These are phyloP conservation scores for Lumbricus terrestris DNA, from an alignment of 2,888 invertebrate species.

Conservation along the genomic window DNA sequence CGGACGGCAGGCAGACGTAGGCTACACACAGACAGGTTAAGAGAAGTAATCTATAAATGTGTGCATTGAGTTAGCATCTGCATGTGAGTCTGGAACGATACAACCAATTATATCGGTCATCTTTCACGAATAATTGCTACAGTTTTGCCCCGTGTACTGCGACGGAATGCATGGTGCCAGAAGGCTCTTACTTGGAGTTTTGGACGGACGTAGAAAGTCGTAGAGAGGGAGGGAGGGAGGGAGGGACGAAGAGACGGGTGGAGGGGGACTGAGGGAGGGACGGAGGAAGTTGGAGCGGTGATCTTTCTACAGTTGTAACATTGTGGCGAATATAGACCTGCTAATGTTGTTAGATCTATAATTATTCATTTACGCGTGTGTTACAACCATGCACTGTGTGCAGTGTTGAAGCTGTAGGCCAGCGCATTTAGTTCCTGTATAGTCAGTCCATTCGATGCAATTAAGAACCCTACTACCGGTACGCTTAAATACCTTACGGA, in stretches of 20 bases:
- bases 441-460: not conserved
- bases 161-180: not conserved
- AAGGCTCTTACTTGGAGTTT: not conserved
- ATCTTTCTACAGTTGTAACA: not conserved
- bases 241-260: not conserved
- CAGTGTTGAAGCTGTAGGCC: no score
- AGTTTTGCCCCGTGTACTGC: not conserved
- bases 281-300: not conserved
- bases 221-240: not conserved
- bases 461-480: not conserved
- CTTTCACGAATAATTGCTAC: not conserved
- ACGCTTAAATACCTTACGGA: no score
- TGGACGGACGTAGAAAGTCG: not conserved
- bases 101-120: not conserved
- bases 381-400: no score
- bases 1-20: not conserved
- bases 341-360: no score
- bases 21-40: not conserved
- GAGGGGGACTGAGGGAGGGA: no score
- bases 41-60: not conserved
- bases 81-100: not conserved
- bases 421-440: not conserved
- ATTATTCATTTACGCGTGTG: no score
- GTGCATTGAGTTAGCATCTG: not conserved
- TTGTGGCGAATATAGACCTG: no score